Percentiles rank a stretch among this genome's conserved stretches.
phyloP scores from a whole-genome alignment of 2,113 vertebrate species.

The Sinocyclocheilus anshuiensis region DNA sequence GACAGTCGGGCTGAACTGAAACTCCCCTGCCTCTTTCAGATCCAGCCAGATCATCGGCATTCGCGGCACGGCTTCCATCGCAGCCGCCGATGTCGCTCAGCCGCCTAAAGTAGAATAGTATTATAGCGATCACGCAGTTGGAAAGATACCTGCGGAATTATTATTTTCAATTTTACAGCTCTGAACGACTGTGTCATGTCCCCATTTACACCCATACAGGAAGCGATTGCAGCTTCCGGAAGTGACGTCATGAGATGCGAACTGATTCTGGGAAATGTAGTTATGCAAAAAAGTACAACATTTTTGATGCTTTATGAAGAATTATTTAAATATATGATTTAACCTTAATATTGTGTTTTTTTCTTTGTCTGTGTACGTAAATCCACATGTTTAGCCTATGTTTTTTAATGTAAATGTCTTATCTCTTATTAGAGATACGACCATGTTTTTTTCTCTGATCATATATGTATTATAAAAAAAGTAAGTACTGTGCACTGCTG shows the following conservation, averaged over 20 bases:
- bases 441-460: too few relatives aligned
- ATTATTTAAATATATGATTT: neutral
- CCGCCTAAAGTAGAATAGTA: neutral
- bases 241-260: conserved; percentile 51
- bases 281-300: neutral
- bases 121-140: neutral
- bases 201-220: conserved; percentile 70
- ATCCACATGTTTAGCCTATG: neutral
- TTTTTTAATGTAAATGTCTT: too few relatives aligned
- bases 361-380: neutral
- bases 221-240: conserved; percentile 62
- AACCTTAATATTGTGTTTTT: neutral
- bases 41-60: conserved; percentile 99
- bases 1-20: conserved; percentile 76
- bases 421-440: too few relatives aligned
- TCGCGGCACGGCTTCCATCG: conserved; percentile 95
- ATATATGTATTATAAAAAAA: too few relatives aligned
- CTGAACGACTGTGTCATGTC: conserved; percentile 77
- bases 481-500: neutral
- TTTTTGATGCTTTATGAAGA: too few relatives aligned
- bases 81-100: conserved; percentile 53
- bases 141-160: neutral
- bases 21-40: conserved; percentile 85
- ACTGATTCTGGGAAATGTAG: conserved; percentile 68
- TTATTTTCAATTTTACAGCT: conserved; percentile 46